These are phyloP conservation scores for Drosophila asahinai DNA, from an alignment of 1,140 invertebrate genomes.

Conservation along the genomic window DNA sequence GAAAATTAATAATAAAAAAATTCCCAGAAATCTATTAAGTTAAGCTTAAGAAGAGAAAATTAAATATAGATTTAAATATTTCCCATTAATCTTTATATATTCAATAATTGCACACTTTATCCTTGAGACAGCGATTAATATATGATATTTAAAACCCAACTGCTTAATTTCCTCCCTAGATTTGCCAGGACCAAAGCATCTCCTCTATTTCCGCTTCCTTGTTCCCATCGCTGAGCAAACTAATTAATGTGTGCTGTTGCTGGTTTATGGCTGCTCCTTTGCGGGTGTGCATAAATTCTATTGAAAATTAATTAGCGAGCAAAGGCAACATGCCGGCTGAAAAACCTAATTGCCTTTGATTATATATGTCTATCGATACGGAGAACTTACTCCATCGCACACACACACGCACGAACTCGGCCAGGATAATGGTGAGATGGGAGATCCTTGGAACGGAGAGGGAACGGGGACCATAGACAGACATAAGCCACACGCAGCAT, in stretches of 20 bases:
- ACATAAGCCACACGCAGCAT: conserved; percentile 62
- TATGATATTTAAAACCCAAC: not conserved
- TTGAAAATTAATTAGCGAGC: conserved; percentile 71
- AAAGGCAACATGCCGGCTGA: conserved; percentile 30
- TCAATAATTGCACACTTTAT: too few relatives aligned
- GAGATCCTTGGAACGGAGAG: not conserved
- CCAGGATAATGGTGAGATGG: not conserved
- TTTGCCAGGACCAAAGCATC: too few relatives aligned
- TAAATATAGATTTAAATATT: too few relatives aligned
- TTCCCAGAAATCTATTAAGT: too few relatives aligned
- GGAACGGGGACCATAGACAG: conserved; percentile 20
- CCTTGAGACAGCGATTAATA: not conserved
- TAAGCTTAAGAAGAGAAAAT: too few relatives aligned
- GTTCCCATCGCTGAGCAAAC: not conserved
- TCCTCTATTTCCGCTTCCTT: conserved; percentile 5
- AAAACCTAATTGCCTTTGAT: conserved; percentile 75
- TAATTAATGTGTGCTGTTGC: conserved; percentile 6
- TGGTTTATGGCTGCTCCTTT: conserved; percentile 8
- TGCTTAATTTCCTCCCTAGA: too few relatives aligned
- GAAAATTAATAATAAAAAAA: too few relatives aligned
- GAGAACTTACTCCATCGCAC: conserved; percentile 46
- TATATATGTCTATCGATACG: conserved; percentile 62
- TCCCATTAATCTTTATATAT: too few relatives aligned
- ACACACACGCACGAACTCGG: conserved; percentile 23
- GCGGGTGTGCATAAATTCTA: conserved; percentile 53